phyloP scores from a whole-genome alignment of 2,113 vertebrate genomes.

The Anthoscopus minutus region DNA sequence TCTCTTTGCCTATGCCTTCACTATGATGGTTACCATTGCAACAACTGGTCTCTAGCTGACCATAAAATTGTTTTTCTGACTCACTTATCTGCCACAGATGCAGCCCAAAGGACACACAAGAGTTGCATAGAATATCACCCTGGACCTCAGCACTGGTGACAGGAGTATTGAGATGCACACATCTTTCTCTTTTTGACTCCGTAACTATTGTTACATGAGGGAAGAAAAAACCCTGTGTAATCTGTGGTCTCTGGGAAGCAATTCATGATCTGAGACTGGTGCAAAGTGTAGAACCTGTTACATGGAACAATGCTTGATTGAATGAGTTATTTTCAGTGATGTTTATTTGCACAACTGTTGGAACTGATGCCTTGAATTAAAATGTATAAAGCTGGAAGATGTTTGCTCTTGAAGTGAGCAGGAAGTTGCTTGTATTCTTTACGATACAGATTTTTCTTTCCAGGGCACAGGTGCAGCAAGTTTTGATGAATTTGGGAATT shows the following conservation, averaged over 20 bases:
- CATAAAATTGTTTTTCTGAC: not conserved
- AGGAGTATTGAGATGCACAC: not conserved
- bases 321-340: not conserved
- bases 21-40: not conserved
- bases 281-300: not conserved
- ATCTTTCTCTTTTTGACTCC: not conserved
- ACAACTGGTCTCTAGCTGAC: not conserved
- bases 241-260: not conserved
- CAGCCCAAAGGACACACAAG: not conserved
- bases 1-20: not conserved
- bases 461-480: slow-evolving; percentile 96
- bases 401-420: not conserved
- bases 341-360: not conserved
- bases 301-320: accelerated
- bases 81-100: not conserved
- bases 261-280: not conserved
- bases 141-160: not conserved
- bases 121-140: not conserved
- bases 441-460: not conserved
- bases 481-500: slow-evolving; percentile 98
- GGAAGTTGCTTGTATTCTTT: not conserved
- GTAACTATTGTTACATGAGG: not conserved
- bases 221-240: not conserved
- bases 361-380: not conserved
- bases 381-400: not conserved